Conservation (phyloP, 2,797 vertebrate species). For the Bradypodion ventrale region DNA sequence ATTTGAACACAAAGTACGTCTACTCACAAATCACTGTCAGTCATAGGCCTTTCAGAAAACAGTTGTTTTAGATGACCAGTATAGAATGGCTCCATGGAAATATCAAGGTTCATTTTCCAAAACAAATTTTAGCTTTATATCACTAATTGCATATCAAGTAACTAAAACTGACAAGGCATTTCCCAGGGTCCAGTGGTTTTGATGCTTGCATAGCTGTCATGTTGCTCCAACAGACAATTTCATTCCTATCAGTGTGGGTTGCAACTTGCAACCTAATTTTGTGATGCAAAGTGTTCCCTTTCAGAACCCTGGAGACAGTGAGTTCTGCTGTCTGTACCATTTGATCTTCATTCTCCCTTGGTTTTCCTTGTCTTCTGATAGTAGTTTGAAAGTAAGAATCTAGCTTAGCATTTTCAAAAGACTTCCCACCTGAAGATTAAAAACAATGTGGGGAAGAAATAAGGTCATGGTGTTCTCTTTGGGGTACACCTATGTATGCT, state of each 20-base stretch:
- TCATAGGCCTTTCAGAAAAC: background rate
- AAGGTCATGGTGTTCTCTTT: background rate
- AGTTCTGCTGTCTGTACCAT: background rate
- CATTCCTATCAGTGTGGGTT: background rate
- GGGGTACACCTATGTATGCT: background rate
- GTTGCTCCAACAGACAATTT: background rate
- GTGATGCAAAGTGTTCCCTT: no score
- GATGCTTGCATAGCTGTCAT: background rate
- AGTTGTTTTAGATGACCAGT: background rate
- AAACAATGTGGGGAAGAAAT: background rate
- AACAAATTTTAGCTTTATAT: background rate
- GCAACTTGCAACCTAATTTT: background rate
- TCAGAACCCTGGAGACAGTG: no score
- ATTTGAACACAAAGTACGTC: background rate
- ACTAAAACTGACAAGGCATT: background rate
- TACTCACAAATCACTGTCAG: no score
- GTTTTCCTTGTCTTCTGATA: background rate
- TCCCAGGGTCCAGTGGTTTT: background rate
- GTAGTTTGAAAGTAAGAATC: background rate
- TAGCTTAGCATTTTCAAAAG: background rate
- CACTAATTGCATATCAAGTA: no score
- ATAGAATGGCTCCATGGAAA: background rate
- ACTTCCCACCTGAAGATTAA: background rate
- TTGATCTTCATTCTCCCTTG: background rate
- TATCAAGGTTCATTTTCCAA: constrained; percentile 6